phyloP scores from a whole-genome alignment of 2,888 invertebrate species.

The Trichogramma dendrolimi region DNA sequence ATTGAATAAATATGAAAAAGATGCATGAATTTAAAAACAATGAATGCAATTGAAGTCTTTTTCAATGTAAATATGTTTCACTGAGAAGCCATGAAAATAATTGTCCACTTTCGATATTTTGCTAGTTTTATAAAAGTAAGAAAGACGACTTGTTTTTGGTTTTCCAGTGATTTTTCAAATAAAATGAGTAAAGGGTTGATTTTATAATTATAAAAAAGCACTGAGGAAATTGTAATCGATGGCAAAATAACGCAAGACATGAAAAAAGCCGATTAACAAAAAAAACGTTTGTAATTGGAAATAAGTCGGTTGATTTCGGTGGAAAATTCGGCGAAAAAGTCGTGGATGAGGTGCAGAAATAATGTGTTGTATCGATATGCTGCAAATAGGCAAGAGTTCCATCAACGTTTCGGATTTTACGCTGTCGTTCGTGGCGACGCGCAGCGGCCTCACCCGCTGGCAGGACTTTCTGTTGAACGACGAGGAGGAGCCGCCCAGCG shows the following conservation, averaged over 20 bases:
- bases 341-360: too few relatives aligned
- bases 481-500: constrained; percentile 45
- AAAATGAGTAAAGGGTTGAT: constrained; percentile 6
- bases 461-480: constrained; percentile 67
- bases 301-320: too few relatives aligned
- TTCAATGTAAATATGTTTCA: constrained; percentile 19
- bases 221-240: background rate
- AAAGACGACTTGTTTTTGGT: background rate
- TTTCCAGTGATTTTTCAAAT: background rate
- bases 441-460: constrained; percentile 87
- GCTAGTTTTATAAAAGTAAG: constrained; percentile 8
- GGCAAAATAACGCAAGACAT: background rate
- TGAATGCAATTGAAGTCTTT: constrained; percentile 9
- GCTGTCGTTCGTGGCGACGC: constrained; percentile 82
- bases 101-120: constrained; percentile 3
- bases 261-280: background rate
- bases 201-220: constrained; percentile 19
- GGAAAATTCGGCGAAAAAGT: too few relatives aligned
- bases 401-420: constrained; percentile 81
- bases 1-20: too few relatives aligned
- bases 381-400: constrained; percentile 67
- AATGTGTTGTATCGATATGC: constrained; percentile 30
- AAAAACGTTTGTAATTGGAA: background rate
- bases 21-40: too few relatives aligned
- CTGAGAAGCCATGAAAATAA: constrained; percentile 17